Evolutionary conservation across 2,797 vertebrate genomes (phyloP).

Genomic region (Helostoma temminkii): DNA sequence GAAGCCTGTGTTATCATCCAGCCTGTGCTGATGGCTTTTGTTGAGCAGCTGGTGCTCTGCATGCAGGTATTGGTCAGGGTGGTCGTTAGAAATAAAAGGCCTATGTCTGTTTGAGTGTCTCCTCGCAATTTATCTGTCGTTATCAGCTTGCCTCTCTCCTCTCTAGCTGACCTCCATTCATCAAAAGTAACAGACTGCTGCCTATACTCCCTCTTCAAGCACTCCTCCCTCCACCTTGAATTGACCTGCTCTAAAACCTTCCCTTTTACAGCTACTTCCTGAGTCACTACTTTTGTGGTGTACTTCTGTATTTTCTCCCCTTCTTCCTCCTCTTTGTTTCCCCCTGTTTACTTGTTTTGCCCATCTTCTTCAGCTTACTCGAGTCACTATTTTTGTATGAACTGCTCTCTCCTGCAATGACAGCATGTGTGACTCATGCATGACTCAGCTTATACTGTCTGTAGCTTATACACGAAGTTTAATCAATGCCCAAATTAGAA

Average conservation of each 20-base stretch:
- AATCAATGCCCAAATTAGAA: conserved; percentile 23
- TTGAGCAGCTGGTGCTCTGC: conserved; percentile 37
- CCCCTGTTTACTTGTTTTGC: background rate
- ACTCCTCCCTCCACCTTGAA: conserved; percentile 54
- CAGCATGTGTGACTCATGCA: too few relatives aligned
- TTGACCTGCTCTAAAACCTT: conserved; percentile 34
- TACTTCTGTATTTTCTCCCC: background rate
- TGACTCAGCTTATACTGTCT: background rate
- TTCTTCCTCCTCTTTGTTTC: background rate
- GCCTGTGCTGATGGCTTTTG: conserved; percentile 41
- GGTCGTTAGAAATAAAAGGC: conserved; percentile 63
- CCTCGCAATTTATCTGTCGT: conserved; percentile 51
- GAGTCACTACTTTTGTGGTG: conserved; percentile 11
- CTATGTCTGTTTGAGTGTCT: conserved; percentile 60
- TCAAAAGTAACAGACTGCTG: conserved; percentile 71
- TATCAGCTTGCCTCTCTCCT: conserved; percentile 71
- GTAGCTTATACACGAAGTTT: background rate
- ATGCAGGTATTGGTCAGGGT: conserved; percentile 35
- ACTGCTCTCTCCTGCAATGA: background rate
- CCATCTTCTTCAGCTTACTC: background rate
- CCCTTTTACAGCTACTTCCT: background rate
- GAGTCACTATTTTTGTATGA: background rate
- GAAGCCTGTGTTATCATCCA: conserved; percentile 42
- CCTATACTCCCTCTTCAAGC: conserved; percentile 57
- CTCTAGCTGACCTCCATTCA: conserved; percentile 69